Conservation (phyloP, 2,888 invertebrate species). For the Chromoteleia sp. region DNA sequence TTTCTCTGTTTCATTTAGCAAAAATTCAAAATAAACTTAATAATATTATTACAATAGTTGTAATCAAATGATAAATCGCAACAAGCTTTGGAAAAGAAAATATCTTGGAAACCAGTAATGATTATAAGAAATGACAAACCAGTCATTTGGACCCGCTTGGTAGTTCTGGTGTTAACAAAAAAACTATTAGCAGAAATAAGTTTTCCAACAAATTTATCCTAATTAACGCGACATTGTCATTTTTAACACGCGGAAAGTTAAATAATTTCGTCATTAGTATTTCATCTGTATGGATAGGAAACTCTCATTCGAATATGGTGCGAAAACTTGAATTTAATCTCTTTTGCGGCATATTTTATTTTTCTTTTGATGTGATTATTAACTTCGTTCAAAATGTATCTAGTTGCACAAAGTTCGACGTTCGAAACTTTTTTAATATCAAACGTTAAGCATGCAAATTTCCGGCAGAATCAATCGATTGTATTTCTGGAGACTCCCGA, state of each 20-base stretch:
- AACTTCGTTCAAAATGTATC: conserved; percentile 51
- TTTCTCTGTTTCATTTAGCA: no score
- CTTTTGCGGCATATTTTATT: conserved; percentile 42
- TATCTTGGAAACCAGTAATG: no score
- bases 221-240: no score
- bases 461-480: conserved; percentile 65
- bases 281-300: conserved; percentile 19
- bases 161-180: no score
- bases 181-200: no score
- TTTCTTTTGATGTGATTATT: conserved; percentile 59
- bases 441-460: conserved; percentile 69
- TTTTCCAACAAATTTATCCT: no score
- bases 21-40: no score
- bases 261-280: conserved; percentile 36
- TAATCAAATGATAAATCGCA: no score
- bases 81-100: no score
- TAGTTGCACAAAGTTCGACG: conserved; percentile 54
- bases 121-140: no score
- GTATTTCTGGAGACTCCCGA: conserved; percentile 56
- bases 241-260: neutral
- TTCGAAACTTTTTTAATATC: conserved; percentile 68
- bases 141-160: no score
- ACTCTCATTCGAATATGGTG: conserved; percentile 1
- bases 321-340: conserved; percentile 52
- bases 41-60: no score